Conservation (phyloP, 2,888 invertebrate genomes). For the Cosmia trapezina region DNA sequence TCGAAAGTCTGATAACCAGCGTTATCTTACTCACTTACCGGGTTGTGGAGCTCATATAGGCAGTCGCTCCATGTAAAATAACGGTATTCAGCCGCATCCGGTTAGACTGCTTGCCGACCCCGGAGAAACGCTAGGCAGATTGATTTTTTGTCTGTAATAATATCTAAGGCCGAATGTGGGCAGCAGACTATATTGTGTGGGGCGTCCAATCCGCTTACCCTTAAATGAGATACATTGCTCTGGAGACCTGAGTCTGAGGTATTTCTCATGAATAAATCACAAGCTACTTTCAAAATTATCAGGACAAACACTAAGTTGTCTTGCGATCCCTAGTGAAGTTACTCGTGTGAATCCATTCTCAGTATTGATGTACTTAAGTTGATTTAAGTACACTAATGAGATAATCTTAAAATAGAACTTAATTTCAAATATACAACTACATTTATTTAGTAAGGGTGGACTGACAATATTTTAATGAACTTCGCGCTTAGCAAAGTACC, state of each 20-base stretch:
- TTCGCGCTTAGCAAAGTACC: no score
- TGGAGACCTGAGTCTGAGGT: not conserved
- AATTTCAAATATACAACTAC: not conserved
- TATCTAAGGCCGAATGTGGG: conserved; percentile 9
- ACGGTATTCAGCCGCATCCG: no score
- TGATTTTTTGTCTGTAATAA: not conserved
- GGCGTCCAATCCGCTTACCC: not conserved
- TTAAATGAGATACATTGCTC: not conserved
- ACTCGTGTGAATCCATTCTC: not conserved
- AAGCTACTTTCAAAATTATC: conserved; percentile 10
- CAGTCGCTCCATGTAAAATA: no score
- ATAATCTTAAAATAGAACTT: not conserved
- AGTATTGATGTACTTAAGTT: not conserved
- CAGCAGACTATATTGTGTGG: not conserved
- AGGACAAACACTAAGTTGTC: not conserved
- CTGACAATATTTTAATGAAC: not conserved
- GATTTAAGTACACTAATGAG: not conserved
- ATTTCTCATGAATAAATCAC: conserved; percentile 11
- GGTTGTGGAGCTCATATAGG: no score
- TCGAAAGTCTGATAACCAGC: no score
- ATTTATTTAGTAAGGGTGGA: not conserved
- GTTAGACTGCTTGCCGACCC: no score
- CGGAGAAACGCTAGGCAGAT: no score
- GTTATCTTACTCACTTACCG: no score
- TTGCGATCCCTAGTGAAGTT: not conserved